A percentile compares a stretch with the other conserved stretches of the same genome.
phyloP scores from a whole-genome alignment of 2,113 vertebrate species.

The Columba janthina region DNA sequence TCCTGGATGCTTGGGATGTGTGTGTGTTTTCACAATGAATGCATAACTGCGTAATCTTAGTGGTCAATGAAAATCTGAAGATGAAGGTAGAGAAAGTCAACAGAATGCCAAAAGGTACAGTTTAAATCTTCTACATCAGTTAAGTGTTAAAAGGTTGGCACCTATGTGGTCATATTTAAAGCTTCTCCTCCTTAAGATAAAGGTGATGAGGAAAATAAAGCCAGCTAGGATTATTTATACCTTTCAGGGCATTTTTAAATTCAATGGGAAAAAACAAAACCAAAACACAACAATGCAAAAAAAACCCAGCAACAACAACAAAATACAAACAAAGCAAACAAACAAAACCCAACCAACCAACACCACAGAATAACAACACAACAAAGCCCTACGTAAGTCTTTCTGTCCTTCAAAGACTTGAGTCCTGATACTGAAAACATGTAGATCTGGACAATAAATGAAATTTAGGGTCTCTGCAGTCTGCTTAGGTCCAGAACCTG shows the following conservation, averaged over 20 bases:
- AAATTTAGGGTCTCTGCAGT: not conserved
- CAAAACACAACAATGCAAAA: not conserved
- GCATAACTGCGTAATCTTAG: not conserved
- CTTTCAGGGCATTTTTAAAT: not conserved
- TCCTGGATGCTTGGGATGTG: not conserved
- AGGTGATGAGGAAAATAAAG: not conserved
- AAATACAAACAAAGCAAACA: too few species aligned
- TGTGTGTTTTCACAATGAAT: not conserved
- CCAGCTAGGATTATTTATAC: not conserved
- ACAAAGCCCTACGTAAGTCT: not conserved
- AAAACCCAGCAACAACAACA: not conserved
- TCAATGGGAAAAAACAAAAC: not conserved
- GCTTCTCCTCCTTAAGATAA: not conserved
- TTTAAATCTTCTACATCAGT: not conserved
- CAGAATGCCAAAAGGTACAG: not conserved
- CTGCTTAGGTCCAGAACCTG: not conserved
- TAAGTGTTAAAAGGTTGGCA: not conserved
- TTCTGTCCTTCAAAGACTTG: not conserved
- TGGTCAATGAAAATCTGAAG: not conserved
- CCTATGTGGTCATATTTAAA: not conserved
- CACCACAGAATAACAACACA: not conserved
- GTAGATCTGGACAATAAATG: not conserved
- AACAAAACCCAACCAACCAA: too few species aligned
- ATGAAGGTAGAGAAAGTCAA: not conserved
- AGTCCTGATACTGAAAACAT: not conserved